Base-by-base conservation (phyloP, 2,888 invertebrate genomes). In the Germaria angustata region DNA sequence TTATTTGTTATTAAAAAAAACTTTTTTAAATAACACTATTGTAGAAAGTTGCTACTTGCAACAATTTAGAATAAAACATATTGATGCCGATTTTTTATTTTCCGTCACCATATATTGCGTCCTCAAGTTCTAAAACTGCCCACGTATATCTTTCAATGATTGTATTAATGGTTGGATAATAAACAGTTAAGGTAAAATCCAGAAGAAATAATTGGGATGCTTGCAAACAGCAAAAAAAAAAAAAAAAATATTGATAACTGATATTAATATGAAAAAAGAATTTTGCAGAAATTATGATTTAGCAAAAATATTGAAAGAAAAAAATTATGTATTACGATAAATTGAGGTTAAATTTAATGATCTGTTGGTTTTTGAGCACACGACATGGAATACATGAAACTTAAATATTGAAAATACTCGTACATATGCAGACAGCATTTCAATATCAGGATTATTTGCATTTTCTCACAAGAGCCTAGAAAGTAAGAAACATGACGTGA, bases 331-430 rank as follows among this genome's bases (percentile, higher is more conserved):
- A 13, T 61, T 32, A 20, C 11, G 17, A 32, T 32, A 39, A 65
- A 65, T 75, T 68, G 57, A 68, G 69, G 77, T 69, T 77, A 69
- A 24, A 34, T 61, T 34, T 61, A 41, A 76, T 72, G 41, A 63
- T 63, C 41, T 53, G 15, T 24, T 53, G 39, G 7, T 44, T 63
- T n/a, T 53, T 39, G 4, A 51, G 17, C 24, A 28, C 51, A 24
- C 17, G 3, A 49, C 2, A 1, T 49, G 34, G 7, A 15, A 34
- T 9, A 20, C 17, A 32, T 6, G 32, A 17, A 63, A 28, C 44
- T 63, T 44, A 2, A 57, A 36, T 24, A 59, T 39, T 49, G 49
- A 4, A 11, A 46, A 71, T 15, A 49, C 34, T n/a, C n/a, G n/a
- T n/a, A 36, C 15, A 1, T 2, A 32, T 17, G 17, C 24, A n/a